Conservation (phyloP, 2,888 invertebrate species). For the Itoplectis maculator region DNA sequence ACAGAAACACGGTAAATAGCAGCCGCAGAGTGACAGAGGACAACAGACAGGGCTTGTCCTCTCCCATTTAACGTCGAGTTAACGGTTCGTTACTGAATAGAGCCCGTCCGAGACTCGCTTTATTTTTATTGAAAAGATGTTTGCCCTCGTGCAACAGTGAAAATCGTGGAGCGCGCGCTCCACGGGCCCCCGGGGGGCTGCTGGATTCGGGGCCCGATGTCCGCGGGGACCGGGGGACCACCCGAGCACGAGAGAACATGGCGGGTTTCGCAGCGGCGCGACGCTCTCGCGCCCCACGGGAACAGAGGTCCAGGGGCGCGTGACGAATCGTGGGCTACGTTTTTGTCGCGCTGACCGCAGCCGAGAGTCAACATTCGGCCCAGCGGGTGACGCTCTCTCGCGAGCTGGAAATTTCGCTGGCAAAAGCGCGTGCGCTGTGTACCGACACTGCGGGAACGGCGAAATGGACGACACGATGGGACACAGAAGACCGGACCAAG, state of each 20-base stretch:
- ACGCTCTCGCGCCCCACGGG: constrained; percentile 58
- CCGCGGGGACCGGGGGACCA: constrained; percentile 59
- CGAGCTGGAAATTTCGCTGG: constrained; percentile 45
- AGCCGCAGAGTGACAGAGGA: constrained; percentile 59
- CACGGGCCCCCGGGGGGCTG: constrained; percentile 11
- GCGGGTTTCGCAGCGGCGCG: constrained; percentile 39
- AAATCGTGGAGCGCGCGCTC: constrained; percentile 12
- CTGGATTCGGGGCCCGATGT: constrained; percentile 36
- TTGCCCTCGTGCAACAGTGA: constrained; percentile 74
- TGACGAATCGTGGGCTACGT: constrained; percentile 81
- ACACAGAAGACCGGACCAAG: no score
- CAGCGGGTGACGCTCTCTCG: constrained; percentile 74
- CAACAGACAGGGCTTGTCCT: constrained; percentile 45
- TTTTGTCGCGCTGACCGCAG: constrained; percentile 81
- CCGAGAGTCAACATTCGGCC: constrained; percentile 80
- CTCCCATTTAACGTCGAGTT: constrained; percentile 81
- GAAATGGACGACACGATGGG: no score
- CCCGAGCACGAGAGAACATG: constrained; percentile 28
- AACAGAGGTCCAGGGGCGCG: constrained; percentile 68
- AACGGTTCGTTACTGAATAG: constrained; percentile 82
- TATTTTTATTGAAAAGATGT: constrained; percentile 80
- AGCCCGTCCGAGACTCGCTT: constrained; percentile 71
- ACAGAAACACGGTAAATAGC: constrained; percentile 23
- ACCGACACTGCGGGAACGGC: constrained; percentile 37
- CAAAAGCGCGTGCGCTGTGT: constrained; percentile 57